Conservation (phyloP, 2,113 vertebrate genomes). For the Sceloporus undulatus region DNA sequence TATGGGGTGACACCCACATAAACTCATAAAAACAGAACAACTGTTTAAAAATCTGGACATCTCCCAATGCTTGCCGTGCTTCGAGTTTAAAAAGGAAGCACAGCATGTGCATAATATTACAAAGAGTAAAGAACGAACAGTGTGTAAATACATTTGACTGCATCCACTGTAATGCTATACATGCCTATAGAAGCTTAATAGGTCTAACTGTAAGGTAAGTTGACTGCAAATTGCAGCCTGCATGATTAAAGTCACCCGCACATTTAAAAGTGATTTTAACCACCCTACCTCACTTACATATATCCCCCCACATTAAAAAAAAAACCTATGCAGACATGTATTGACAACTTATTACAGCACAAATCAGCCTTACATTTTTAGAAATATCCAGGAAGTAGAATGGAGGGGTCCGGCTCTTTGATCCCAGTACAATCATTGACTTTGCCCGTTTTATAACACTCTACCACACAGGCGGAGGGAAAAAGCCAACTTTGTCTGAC, state of each 20-base stretch:
- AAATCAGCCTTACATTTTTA: background rate
- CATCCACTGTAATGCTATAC: background rate
- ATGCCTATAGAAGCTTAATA: background rate
- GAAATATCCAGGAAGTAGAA: background rate
- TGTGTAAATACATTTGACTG: background rate
- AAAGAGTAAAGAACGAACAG: background rate
- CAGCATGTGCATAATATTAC: background rate
- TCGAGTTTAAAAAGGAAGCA: background rate
- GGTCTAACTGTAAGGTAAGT: background rate
- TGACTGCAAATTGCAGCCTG: background rate
- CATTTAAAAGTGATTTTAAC: background rate
- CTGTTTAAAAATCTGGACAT: background rate
- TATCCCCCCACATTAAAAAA: too few relatives aligned
- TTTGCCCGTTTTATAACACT: slow-evolving; percentile 6
- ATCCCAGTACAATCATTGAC: background rate
- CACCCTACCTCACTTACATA: too few relatives aligned
- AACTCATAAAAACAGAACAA: background rate
- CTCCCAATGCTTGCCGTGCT: background rate
- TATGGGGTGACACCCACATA: slow-evolving; percentile 13
- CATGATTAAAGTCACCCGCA: background rate
- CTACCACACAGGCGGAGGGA: background rate
- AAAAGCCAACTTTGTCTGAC: slow-evolving; percentile 45
- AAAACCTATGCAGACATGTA: background rate
- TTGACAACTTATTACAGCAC: background rate
- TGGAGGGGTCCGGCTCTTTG: background rate